Percentiles rank a stretch among this genome's conserved stretches.
phyloP scores from a whole-genome alignment of 1,140 invertebrate genomes.

The Zaprionus camerounensis region DNA sequence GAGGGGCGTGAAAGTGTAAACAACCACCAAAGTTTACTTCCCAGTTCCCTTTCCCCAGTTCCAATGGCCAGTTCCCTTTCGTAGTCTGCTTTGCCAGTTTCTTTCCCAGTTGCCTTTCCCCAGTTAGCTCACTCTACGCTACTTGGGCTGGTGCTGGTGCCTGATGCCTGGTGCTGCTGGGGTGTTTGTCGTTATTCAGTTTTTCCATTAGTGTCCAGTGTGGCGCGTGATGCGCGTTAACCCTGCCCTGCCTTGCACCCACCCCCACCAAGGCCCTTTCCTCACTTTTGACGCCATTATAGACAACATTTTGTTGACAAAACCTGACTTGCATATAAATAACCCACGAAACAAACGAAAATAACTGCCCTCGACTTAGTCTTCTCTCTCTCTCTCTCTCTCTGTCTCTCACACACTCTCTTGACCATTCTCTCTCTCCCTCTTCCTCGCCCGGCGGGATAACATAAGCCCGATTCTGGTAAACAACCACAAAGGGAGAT shows the following conservation, averaged over 20 bases:
- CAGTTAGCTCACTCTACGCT: neutral
- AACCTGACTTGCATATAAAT: conserved; percentile 82
- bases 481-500: conserved; percentile 81
- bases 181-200: conserved; percentile 34
- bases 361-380: conserved; percentile 39
- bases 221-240: conserved; percentile 70
- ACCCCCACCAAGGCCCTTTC: neutral
- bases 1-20: neutral
- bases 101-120: neutral
- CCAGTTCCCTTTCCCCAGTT: neutral
- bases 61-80: neutral
- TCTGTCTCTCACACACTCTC: neutral
- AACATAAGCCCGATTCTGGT: conserved; percentile 53
- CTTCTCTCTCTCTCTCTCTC: neutral
- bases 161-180: conserved; percentile 10
- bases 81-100: neutral
- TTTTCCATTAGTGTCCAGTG: conserved; percentile 80
- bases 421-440: neutral
- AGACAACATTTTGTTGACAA: conserved; percentile 56
- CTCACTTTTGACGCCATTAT: conserved; percentile 72
- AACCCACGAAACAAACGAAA: conserved; percentile 71
- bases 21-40: neutral
- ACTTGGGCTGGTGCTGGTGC: conserved; percentile 6
- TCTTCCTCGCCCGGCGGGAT: neutral
- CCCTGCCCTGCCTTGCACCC: conserved; percentile 26